phyloP scores from a whole-genome alignment of 1,140 invertebrate species.

The Arion vulgaris region DNA sequence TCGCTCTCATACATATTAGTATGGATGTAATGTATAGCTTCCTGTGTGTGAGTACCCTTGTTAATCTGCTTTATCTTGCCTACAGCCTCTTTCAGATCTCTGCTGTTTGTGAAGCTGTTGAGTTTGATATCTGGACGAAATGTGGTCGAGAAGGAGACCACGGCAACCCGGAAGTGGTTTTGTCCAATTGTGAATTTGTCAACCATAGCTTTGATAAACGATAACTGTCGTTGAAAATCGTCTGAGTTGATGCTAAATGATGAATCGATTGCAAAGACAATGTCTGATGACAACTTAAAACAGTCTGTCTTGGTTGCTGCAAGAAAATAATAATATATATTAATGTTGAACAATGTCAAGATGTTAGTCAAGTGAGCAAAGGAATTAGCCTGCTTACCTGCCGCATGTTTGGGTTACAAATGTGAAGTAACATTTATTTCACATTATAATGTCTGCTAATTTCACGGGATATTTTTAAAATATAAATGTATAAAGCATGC shows the following conservation, averaged over 20 bases:
- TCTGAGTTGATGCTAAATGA: slow-evolving; percentile 53
- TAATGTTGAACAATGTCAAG: too few species aligned
- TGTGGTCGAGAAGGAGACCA: slow-evolving; percentile 47
- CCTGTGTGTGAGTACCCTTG: slow-evolving; percentile 48
- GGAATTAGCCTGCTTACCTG: too few species aligned
- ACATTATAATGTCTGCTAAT: too few species aligned
- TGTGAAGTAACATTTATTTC: too few species aligned
- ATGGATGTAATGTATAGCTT: slow-evolving; percentile 50
- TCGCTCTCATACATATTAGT: slow-evolving; percentile 51
- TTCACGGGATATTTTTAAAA: too few species aligned
- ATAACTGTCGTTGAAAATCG: slow-evolving; percentile 50
- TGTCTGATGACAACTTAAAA: slow-evolving; percentile 53
- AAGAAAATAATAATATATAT: background rate
- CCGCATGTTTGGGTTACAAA: too few species aligned
- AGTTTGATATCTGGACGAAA: slow-evolving; percentile 46
- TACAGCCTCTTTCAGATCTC: slow-evolving; percentile 45
- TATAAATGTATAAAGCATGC: too few species aligned
- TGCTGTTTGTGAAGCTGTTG: slow-evolving; percentile 34
- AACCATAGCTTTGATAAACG: slow-evolving; percentile 51
- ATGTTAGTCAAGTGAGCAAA: too few species aligned
- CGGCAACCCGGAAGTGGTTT: slow-evolving; percentile 49
- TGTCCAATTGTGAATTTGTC: slow-evolving; percentile 48
- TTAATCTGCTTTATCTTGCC: slow-evolving; percentile 39
- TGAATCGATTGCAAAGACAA: slow-evolving; percentile 59
- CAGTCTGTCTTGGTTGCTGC: slow-evolving; percentile 42